A percentile compares a stretch with the other conserved stretches of the same genome.
Evolutionary conservation across 2,888 invertebrate genomes (phyloP).

Genomic region (Polyploca ridens): DNA sequence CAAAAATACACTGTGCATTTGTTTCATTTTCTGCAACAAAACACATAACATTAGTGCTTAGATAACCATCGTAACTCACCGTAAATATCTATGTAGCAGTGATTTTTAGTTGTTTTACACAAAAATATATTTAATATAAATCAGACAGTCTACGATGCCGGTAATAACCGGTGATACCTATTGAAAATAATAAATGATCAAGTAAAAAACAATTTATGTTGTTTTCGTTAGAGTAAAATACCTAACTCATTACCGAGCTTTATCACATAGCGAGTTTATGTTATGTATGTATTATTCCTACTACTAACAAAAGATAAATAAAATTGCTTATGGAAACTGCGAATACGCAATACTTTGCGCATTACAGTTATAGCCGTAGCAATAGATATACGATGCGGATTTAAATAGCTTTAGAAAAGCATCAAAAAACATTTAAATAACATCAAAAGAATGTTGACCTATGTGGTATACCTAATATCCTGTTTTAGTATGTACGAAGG

Average conservation of each 20-base stretch:
- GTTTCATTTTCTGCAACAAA: slow-evolving; percentile 72
- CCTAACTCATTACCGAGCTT: too few species aligned
- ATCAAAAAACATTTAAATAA: not conserved
- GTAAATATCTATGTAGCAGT: too few species aligned
- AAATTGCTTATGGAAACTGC: not conserved
- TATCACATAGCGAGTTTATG: too few species aligned
- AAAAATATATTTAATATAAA: too few species aligned
- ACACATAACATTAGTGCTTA: not conserved
- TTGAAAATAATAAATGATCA: too few species aligned
- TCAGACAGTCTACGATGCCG: too few species aligned
- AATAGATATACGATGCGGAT: not conserved
- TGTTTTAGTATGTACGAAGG: not conserved
- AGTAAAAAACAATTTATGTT: too few species aligned
- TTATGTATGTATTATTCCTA: too few species aligned
- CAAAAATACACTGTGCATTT: slow-evolving; percentile 46
- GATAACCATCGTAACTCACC: too few species aligned
- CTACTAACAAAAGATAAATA: not conserved
- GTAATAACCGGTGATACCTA: too few species aligned
- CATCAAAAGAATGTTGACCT: slow-evolving; percentile 11
- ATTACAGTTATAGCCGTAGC: not conserved
- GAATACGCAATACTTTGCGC: not conserved
- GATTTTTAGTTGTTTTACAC: too few species aligned
- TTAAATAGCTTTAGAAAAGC: not conserved
- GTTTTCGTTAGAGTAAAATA: too few species aligned
- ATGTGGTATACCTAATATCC: slow-evolving; percentile 7